phyloP scores from a whole-genome alignment of 1,140 invertebrate genomes.

The Phymorhynchus buccinoides region DNA sequence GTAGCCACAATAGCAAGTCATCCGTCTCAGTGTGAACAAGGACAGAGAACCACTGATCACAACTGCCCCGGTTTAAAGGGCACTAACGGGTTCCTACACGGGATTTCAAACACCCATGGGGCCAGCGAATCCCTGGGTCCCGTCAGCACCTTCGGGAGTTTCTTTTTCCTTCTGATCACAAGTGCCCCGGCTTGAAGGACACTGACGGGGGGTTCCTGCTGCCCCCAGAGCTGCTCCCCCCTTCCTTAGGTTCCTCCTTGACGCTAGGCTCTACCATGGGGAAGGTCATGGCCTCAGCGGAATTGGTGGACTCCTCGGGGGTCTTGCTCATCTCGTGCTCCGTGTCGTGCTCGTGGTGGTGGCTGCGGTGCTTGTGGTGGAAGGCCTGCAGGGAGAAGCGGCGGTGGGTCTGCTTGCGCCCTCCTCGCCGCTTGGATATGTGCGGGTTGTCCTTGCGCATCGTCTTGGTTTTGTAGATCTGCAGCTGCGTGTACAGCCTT shows the following conservation, averaged over 20 bases:
- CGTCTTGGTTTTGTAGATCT: slow-evolving; percentile 88
- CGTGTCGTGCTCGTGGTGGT: slow-evolving; percentile 69
- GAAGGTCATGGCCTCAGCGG: slow-evolving; percentile 69
- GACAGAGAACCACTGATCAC: slow-evolving; percentile 36
- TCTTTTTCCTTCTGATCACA: no score
- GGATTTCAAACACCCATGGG: no score
- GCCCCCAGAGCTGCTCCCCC: slow-evolving; percentile 38
- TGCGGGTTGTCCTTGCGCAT: slow-evolving; percentile 94
- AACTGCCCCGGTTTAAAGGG: slow-evolving; percentile 64
- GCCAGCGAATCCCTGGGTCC: no score
- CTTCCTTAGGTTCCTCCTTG: slow-evolving; percentile 55
- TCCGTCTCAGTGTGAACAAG: background rate
- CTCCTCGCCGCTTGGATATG: slow-evolving; percentile 91
- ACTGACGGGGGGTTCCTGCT: slow-evolving; percentile 56
- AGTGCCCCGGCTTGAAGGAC: slow-evolving; percentile 65
- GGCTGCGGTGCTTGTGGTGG: slow-evolving; percentile 73
- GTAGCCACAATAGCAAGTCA: background rate
- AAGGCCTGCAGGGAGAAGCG: slow-evolving; percentile 85
- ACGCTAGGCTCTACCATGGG: slow-evolving; percentile 58
- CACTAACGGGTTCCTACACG: slow-evolving; percentile 61
- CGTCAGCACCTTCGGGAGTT: no score
- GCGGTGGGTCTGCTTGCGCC: slow-evolving; percentile 91
- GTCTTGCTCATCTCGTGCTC: slow-evolving; percentile 73
- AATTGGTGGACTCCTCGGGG: slow-evolving; percentile 75
- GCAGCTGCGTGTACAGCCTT: slow-evolving; percentile 90